Conservation (phyloP, 1,140 invertebrate species). For the Eciton burchellii region DNA sequence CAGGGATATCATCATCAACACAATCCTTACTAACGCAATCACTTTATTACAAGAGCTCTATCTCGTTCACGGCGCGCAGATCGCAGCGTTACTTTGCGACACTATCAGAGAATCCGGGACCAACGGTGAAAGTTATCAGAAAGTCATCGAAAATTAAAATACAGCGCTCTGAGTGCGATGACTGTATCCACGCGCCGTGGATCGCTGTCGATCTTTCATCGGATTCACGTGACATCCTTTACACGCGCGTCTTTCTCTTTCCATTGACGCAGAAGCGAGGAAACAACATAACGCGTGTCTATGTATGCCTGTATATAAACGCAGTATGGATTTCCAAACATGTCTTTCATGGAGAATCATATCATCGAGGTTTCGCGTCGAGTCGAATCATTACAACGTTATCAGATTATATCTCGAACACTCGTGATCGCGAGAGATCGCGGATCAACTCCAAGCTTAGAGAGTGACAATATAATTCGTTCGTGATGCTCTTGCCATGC, state of each 20-base stretch:
- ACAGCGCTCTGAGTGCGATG: slow-evolving; percentile 13
- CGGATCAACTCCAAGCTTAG: too few relatives aligned
- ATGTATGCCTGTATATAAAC: too few relatives aligned
- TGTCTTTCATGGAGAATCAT: too few relatives aligned
- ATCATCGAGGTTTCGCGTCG: too few relatives aligned
- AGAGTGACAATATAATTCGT: background rate
- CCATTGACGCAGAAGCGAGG: too few relatives aligned
- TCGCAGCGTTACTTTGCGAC: slow-evolving; percentile 23
- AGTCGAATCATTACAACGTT: too few relatives aligned
- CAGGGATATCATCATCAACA: slow-evolving; percentile 32
- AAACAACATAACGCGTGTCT: too few relatives aligned
- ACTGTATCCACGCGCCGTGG: slow-evolving; percentile 16
- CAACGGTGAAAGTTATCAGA: slow-evolving; percentile 35
- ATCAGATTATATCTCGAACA: too few relatives aligned
- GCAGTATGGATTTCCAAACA: too few relatives aligned
- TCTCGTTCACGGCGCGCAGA: slow-evolving; percentile 1
- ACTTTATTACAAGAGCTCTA: slow-evolving; percentile 42
- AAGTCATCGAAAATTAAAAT: slow-evolving; percentile 55
- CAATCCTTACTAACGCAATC: slow-evolving; percentile 38
- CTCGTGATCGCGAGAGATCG: too few relatives aligned
- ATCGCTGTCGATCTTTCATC: background rate
- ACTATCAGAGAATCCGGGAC: slow-evolving; percentile 23
- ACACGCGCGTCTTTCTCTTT: too few relatives aligned
- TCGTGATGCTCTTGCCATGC: too few relatives aligned
- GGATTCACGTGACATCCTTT: background rate